Percentiles rank a stretch among this genome's conserved stretches.
These are phyloP conservation scores for Spongilla lacustris DNA, from an alignment of 37 sponge, comb jelly and placozoan genomes.

Conservation along the genomic window DNA sequence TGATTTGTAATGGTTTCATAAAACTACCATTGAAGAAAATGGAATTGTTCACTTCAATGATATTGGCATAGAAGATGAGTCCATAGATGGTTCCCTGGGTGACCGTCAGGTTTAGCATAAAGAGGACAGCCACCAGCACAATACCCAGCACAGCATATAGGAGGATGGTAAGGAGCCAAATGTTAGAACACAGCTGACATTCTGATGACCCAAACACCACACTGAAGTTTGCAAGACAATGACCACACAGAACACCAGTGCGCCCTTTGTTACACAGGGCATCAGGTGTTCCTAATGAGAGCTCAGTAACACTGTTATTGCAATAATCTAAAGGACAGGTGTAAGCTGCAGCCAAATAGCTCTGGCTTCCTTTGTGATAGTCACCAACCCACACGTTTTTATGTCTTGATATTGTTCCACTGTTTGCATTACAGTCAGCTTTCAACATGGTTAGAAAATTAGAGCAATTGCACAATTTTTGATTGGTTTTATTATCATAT, in stretches of 20 bases:
- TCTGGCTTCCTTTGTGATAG: background rate
- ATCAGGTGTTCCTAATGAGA: conserved; percentile 10
- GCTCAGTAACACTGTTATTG: background rate
- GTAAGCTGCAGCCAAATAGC: no score
- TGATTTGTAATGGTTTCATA: no score
- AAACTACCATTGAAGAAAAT: conserved; percentile 11
- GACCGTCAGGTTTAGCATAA: conserved; percentile 49
- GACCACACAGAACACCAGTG: conserved; percentile 61
- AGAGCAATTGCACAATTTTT: conserved; percentile 9
- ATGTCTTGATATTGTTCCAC: no score
- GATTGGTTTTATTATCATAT: no score
- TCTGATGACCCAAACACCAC: conserved; percentile 43
- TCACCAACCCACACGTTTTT: conserved; percentile 39
- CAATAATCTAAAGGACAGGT: conserved; percentile 41
- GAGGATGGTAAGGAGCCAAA: conserved; percentile 34
- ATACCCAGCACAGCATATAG: conserved; percentile 32
- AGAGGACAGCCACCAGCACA: conserved; percentile 34
- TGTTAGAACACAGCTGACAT: conserved; percentile 45
- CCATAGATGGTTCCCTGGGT: conserved; percentile 47
- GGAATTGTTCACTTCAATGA: conserved; percentile 22
- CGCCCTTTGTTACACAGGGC: conserved; percentile 14
- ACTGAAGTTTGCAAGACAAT: conserved; percentile 45
- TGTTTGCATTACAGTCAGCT: conserved; percentile 1
- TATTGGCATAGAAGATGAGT: conserved; percentile 59
- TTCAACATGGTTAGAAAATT: background rate